Evolutionary conservation across 2,888 invertebrate genomes (phyloP).

Genomic region (Xylophagus ater): DNA sequence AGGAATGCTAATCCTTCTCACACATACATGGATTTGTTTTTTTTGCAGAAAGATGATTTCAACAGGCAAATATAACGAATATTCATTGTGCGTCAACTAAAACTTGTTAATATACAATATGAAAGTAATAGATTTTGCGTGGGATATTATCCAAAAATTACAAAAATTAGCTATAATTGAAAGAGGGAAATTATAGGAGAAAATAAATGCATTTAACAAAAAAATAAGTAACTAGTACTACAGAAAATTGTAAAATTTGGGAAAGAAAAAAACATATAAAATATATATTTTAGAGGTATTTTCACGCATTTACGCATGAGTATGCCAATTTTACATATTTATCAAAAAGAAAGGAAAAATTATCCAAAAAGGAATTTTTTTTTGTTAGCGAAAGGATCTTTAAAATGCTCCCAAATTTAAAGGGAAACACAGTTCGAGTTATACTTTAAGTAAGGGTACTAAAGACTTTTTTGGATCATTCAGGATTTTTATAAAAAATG

Average conservation of each 20-base stretch:
- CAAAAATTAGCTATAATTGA: constrained; percentile 17
- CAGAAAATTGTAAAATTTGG: not conserved
- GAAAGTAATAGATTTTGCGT: constrained; percentile 18
- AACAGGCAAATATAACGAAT: too few species aligned
- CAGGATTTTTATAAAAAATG: too few species aligned
- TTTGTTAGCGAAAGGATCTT: too few species aligned
- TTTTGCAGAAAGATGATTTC: too few species aligned
- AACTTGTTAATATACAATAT: too few species aligned
- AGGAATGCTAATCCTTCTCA: too few species aligned
- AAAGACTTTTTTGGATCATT: too few species aligned
- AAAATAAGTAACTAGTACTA: not conserved
- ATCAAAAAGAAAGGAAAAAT: constrained; percentile 4
- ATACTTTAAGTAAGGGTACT: too few species aligned
- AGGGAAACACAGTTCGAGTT: too few species aligned
- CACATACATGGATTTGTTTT: too few species aligned
- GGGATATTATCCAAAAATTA: constrained; percentile 23
- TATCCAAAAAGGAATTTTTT: constrained; percentile 9
- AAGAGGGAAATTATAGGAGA: not conserved
- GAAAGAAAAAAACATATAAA: constrained; percentile 9
- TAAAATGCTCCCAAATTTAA: constrained; percentile 11
- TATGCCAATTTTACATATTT: constrained; percentile 5
- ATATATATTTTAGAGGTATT: constrained; percentile 5
- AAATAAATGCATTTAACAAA: not conserved
- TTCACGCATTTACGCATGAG: constrained; percentile 16
- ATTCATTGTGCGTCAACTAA: too few species aligned